Conservation (phyloP, 2,888 invertebrate species). For the Eilema caniola region DNA sequence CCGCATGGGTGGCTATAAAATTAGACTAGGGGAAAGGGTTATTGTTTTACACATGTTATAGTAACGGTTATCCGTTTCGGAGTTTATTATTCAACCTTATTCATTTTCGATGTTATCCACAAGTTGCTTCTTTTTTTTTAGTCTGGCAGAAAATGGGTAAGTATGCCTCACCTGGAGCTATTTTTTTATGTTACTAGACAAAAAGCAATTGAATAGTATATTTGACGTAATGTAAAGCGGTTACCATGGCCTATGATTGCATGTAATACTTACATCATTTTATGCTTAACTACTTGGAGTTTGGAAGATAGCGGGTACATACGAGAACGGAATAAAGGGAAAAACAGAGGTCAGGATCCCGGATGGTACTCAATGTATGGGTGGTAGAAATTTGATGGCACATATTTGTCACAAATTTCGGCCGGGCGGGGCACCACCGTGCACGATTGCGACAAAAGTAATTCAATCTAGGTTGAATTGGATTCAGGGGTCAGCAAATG, state of each 20-base stretch:
- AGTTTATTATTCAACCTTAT: not conserved
- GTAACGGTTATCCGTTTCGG: conserved; percentile 3
- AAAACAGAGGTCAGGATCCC: not conserved
- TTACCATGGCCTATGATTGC: too few species aligned
- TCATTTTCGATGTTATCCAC: not conserved
- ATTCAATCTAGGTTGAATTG: too few species aligned
- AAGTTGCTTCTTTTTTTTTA: not conserved
- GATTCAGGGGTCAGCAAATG: too few species aligned
- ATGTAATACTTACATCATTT: too few species aligned
- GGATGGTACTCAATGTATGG: not conserved
- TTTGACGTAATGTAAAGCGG: too few species aligned
- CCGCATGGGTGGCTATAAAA: conserved; percentile 25
- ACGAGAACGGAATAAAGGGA: not conserved
- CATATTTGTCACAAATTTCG: too few species aligned
- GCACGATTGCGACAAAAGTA: too few species aligned
- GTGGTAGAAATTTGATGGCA: too few species aligned
- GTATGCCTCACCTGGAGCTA: not conserved
- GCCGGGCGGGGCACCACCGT: too few species aligned
- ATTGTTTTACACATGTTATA: conserved; percentile 17
- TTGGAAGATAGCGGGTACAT: too few species aligned
- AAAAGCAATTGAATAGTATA: too few species aligned
- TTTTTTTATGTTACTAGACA: not conserved
- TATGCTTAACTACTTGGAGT: not conserved
- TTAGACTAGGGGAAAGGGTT: conserved; percentile 20
- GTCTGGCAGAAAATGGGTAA: not conserved